Conservation (phyloP, 2,888 invertebrate species). For the Leptopilina syphax region DNA sequence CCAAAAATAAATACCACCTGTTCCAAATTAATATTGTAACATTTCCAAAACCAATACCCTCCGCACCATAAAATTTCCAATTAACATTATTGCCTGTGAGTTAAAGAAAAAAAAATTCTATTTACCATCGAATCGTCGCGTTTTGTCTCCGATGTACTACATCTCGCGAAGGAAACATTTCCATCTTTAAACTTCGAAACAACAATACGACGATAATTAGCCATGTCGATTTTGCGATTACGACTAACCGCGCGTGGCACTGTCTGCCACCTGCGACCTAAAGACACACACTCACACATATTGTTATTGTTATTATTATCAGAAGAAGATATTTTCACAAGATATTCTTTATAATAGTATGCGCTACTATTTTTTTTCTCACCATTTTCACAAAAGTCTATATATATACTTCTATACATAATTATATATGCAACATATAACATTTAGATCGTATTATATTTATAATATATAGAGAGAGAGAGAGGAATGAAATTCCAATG, state of each 20-base stretch:
- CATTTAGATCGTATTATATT: constrained; percentile 3
- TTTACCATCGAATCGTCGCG: background rate
- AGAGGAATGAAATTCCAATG: background rate
- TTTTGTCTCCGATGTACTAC: constrained; percentile 25
- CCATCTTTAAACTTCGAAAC: constrained; percentile 29
- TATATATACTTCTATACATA: too few species aligned
- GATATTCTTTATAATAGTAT: background rate
- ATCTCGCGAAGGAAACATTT: constrained; percentile 27
- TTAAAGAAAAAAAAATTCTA: background rate
- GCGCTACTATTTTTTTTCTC: too few species aligned
- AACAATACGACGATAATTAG: constrained; percentile 49
- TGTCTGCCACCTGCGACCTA: constrained; percentile 44
- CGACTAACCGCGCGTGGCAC: constrained; percentile 36
- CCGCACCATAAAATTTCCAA: too few species aligned
- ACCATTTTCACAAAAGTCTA: too few species aligned
- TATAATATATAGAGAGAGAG: too few species aligned
- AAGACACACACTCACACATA: background rate
- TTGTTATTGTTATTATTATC: too few species aligned
- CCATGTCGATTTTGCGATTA: constrained; percentile 36
- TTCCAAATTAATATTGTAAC: too few species aligned
- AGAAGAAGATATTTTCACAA: constrained; percentile 1
- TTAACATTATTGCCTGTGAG: background rate
- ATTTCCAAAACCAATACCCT: too few species aligned
- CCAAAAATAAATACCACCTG: too few species aligned
- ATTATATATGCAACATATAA: background rate